Base-by-base conservation (phyloP, 1,140 invertebrate genomes). In the Radopholus similis region DNA sequence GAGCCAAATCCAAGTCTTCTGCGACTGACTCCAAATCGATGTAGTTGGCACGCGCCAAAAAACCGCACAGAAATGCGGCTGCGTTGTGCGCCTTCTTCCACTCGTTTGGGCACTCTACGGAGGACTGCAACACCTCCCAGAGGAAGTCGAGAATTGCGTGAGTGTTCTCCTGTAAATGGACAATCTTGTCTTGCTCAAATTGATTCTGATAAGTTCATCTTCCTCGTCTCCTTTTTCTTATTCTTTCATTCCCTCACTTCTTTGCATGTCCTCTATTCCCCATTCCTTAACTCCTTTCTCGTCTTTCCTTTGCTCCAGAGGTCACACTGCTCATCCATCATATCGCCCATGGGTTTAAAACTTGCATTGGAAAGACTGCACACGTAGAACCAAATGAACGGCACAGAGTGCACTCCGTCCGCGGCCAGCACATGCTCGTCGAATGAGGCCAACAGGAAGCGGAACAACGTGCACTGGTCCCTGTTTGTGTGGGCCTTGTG, bases 331-430 rank as follows among this genome's bases (percentile, higher is more conserved):
- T n/a, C n/a, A n/a, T n/a, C n/a, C n/a, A n/a, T n/a, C n/a, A n/a
- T n/a, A 5, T n/a, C n/a, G 30, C 49, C 35, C 9, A 1, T 23
- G 4, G 15, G 1, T 59, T 54, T 4, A 67, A 66, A 68, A 68
- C 13, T 28, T 66, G 69, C 66, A 6, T 70, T 67, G 2, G 62
- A 66, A 32, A 67, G 51, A 69, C 65, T 67, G 62, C 74, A 76
- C 26, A 77, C 15, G 55, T 73, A 74, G 37, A 74, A 72, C 73
- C 73, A 74, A 66, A 74, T 28, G 44, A 73, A 74, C 1, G 73
- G 49, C 8, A 77, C 55, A 28, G 66, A 67, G 32, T 67, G 66
- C 18, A 67, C 34, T 18, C 47, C 66, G 0, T n/a, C 32, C 13
- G 66, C 62, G 2, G n/a, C 38, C 32, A 67, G 28, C 42, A 67